Conservation (phyloP, 2,797 vertebrate species). For the Eremophila alpestris region DNA sequence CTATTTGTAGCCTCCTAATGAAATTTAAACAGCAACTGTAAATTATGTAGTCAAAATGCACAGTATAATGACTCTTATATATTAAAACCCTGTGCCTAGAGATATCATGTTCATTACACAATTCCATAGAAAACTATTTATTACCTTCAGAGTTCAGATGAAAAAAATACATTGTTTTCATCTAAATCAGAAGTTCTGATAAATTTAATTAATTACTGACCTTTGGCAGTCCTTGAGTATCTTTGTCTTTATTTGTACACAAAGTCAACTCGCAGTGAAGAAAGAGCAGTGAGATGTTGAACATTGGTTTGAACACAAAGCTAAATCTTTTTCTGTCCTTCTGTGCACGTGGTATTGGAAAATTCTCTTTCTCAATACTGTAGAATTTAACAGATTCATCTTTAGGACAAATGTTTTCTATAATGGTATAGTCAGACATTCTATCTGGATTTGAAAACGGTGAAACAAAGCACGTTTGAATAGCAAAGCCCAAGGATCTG, state of each 20-base stretch:
- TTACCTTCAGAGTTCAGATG: not conserved
- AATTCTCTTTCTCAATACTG: constrained; percentile 72
- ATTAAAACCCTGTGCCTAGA: constrained; percentile 10
- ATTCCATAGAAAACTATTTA: not conserved
- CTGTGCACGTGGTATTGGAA: constrained; percentile 70
- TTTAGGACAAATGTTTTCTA: constrained; percentile 93
- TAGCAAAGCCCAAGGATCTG: constrained; percentile 87
- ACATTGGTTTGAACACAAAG: constrained; percentile 87
- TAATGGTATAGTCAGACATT: constrained; percentile 84
- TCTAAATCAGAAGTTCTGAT: not conserved
- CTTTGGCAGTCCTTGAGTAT: constrained; percentile 75
- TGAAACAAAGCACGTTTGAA: constrained; percentile 91
- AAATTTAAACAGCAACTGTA: not conserved
- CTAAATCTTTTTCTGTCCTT: constrained; percentile 87
- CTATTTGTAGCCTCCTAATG: constrained; percentile 31
- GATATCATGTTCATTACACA: not conserved
- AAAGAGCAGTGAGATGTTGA: constrained; percentile 85
- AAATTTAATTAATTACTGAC: constrained; percentile 71
- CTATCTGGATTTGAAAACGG: constrained; percentile 79
- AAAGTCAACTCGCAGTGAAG: constrained; percentile 92
- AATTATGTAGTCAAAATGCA: constrained; percentile 32
- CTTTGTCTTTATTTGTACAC: constrained; percentile 79
- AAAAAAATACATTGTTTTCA: not conserved
- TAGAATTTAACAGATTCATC: constrained; percentile 88
- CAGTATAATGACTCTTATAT: not conserved